Evolutionary conservation across 1,140 invertebrate genomes (phyloP), one percentile per base, ranked within the genome.

Genomic region (Gonatopus flavifemur): DNA sequence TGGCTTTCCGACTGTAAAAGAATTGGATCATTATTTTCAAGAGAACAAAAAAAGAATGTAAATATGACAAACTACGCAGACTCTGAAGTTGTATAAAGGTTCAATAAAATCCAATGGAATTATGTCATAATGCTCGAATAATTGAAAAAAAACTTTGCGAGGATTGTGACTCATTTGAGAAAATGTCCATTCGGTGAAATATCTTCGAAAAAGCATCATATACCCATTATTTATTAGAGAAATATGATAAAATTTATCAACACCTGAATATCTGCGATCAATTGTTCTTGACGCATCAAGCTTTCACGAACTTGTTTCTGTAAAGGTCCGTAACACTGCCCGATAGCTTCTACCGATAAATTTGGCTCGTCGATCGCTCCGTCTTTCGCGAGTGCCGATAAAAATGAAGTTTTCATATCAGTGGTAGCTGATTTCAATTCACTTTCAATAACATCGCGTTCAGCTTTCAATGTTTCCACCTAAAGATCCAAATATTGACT

Each of bases 301-400:
- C 86, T 93, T 16, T 93, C 89, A 20, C 81, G 79, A 2, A 91
- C 85, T 82, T 92, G 86, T 59, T 88, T 84, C 67, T 93, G 88
- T 36, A 98, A 76, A 12, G 90, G 88, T 22, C 86, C 87, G 62
- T 91, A 94, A n/a, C 84, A 80, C 57, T 87, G 77, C 20, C 89
- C 89, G 49, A 98, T 81, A 56, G 84, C 85, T 59, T 88, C 85
- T 1, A 86, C 80, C 0, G 91, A 90, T 36, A 96, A 61, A 42
- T 84, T 83, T 9, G 89, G 86, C 76, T 98, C 96, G 76, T 94
- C 92, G 18, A 98, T 87, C 2, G 86, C 84, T 19, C 93, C 93
- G 71, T 94, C 90, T 62, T 89, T 84, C 8, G 86, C 83, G 52
- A 98, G 75, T 1, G 93, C 90, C 35, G 77, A 74, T 41, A 95